A percentile compares a stretch with the other conserved stretches of the same genome.
phyloP scores from a whole-genome alignment of 2,888 invertebrate genomes.

The Drosophila flavopinicola region DNA sequence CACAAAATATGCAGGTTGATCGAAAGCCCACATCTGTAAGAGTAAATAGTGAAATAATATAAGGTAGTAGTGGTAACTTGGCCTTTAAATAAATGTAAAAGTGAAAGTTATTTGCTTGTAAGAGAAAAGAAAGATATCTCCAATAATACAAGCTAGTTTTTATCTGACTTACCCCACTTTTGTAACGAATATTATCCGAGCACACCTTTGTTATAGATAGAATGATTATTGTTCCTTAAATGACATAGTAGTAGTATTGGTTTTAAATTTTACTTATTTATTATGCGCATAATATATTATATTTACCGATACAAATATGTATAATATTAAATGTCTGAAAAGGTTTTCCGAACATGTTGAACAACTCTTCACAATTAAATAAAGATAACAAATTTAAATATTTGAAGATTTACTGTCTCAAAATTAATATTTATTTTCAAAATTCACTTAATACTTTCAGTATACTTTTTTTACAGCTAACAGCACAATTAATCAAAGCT shows the following conservation, averaged over 20 bases:
- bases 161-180: background rate
- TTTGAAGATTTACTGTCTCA: too few relatives aligned
- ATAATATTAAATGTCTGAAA: constrained; percentile 6
- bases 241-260: background rate
- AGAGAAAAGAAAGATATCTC: too few relatives aligned
- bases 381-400: background rate
- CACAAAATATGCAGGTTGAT: constrained; percentile 10
- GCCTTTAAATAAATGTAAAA: background rate
- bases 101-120: too few relatives aligned
- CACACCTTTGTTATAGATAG: constrained; percentile 7
- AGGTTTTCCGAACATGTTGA: constrained; percentile 1
- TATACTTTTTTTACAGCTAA: background rate
- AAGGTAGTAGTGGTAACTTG: background rate
- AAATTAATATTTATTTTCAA: background rate
- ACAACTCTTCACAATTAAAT: background rate
- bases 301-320: constrained; percentile 8
- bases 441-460: background rate
- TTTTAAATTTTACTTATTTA: background rate
- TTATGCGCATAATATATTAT: background rate
- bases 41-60: background rate
- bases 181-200: constrained; percentile 4
- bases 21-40: constrained; percentile 5
- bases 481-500: constrained; percentile 8
- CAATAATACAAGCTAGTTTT: too few relatives aligned
- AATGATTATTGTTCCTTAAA: constrained; percentile 2